Percentiles rank a stretch among this genome's conserved stretches.
These are phyloP conservation scores for Rambutsinella grinnellia DNA, from an alignment of 2,888 invertebrate species.

Conservation along the genomic window DNA sequence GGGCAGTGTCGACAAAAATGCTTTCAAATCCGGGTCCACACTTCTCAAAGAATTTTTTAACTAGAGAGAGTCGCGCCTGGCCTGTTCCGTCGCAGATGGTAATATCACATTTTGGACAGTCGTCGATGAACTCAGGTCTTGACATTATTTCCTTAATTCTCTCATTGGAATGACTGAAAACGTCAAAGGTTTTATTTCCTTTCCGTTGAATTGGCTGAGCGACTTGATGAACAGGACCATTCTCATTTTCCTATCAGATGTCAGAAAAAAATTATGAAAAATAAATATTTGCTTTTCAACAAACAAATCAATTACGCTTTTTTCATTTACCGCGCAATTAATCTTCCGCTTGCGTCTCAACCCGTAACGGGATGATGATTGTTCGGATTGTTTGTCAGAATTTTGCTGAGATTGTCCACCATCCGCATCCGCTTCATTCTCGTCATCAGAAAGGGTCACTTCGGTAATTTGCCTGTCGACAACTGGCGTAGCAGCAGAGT, in stretches of 20 bases:
- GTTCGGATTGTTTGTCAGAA: no score
- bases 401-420: neutral
- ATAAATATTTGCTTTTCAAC: neutral
- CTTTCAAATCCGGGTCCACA: slow-evolving; percentile 28
- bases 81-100: slow-evolving; percentile 17
- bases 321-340: slow-evolving; percentile 17
- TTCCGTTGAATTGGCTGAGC: neutral
- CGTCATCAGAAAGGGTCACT: slow-evolving; percentile 10
- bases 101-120: slow-evolving; percentile 16
- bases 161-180: slow-evolving; percentile 7
- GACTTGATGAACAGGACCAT: neutral
- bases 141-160: slow-evolving; percentile 4
- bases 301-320: neutral
- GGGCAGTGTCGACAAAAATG: slow-evolving; percentile 6
- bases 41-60: slow-evolving; percentile 24
- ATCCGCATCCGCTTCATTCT: neutral
- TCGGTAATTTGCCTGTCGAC: neutral
- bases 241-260: neutral
- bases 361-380: slow-evolving; percentile 3
- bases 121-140: slow-evolving; percentile 24
- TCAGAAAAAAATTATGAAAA: slow-evolving; percentile 12
- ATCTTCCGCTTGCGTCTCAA: slow-evolving; percentile 25
- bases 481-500: neutral
- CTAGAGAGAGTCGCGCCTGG: neutral
- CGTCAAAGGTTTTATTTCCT: slow-evolving; percentile 27